Base-by-base conservation (phyloP, 2,113 vertebrate genomes). In the Canis aureus region DNA sequence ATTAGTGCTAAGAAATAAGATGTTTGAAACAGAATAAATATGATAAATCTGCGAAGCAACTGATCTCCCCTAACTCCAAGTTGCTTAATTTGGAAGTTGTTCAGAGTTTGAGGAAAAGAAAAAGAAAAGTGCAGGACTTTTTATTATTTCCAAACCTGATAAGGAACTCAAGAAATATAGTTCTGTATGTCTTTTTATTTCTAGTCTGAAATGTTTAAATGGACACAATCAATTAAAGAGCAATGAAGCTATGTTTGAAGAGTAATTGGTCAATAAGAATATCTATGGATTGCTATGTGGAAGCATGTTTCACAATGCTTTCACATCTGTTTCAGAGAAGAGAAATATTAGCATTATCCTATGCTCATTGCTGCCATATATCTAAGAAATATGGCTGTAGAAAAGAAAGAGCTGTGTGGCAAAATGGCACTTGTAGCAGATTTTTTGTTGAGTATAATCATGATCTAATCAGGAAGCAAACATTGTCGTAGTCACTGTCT, bases 391-490 rank as follows among this genome's bases (percentile, higher is more conserved):
- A 53, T 43, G 84, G 38, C 15, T 89, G 2, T n/a, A 86, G n/a
- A 66, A 95, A 81, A 81, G 76, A 83, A 91, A 91, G 15, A 29
- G 16, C 38, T 64, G 29, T 3, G 1, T 82, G 17, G 35, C 27
- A 90, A 35, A 43, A 76, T 16, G 12, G n/a, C 35, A 29, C 55
- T 86, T 81, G 64, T 12, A 55, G 35, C 13, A 95, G 71, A 64
- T 23, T 22, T 51, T 76, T 86, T 57, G 22, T 32, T 79, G 85
- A 67, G 19, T 23, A n/a, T 51, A 91, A 97, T 93, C 74, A 38
- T 53, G n/a, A 22, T 55, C 62, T 83, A 69, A 91, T 73, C 76
- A 93, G 55, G 60, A 59, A 83, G 78, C 55, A 93, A 81, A 79
- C 71, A n/a, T 49, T 93, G 60, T 73, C 73, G 32, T 60, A 81